Conservation (phyloP, 2,888 invertebrate species). For the Epicampocera succincta region DNA sequence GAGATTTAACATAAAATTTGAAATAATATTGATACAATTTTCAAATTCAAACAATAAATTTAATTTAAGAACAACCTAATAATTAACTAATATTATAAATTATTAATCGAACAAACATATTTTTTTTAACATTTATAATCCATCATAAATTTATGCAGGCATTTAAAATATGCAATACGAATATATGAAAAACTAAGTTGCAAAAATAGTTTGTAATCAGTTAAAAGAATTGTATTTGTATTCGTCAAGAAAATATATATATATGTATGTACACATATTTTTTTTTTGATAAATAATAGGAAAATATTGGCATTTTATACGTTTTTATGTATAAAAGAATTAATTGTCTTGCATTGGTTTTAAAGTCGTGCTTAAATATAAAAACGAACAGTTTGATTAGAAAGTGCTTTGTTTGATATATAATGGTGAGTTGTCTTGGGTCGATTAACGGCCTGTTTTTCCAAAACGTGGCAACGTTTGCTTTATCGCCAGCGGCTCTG, state of each 20-base stretch:
- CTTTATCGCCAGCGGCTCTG: no score
- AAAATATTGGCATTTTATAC: background rate
- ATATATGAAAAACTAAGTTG: background rate
- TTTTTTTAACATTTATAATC: background rate
- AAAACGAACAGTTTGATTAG: conserved; percentile 15
- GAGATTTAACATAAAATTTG: conserved; percentile 1
- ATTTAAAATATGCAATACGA: no score
- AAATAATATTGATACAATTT: no score
- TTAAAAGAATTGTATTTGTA: no score
- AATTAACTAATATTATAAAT: no score
- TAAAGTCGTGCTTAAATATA: conserved; percentile 1
- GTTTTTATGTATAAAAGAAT: conserved; percentile 9
- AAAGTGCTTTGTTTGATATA: conserved; percentile 57
- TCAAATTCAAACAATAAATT: background rate
- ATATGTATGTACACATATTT: no score
- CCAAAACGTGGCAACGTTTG: no score
- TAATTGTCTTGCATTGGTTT: conserved; percentile 18
- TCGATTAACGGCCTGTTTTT: no score
- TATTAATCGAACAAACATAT: no score
- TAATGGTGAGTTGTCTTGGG: conserved; percentile 31
- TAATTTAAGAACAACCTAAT: background rate
- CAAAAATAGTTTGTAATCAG: no score
- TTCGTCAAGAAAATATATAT: background rate
- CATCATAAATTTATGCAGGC: conserved; percentile 23
- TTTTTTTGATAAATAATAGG: no score